Base-by-base conservation (phyloP, 2,113 vertebrate species). In the Bubo bubo region DNA sequence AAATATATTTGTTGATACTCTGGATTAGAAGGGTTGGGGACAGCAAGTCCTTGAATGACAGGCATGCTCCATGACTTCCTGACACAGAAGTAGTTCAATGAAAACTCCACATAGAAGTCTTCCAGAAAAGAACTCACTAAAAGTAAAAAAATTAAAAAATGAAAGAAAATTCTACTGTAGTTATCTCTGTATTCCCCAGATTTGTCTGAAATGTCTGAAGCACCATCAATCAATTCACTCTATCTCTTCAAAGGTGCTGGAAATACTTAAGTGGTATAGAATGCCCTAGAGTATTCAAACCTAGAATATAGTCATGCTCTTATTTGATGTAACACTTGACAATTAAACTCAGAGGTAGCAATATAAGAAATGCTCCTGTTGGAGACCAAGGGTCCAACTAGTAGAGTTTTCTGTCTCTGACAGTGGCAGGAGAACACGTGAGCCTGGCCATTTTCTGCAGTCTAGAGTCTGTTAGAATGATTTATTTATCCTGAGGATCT, bases 401-500 rank as follows among this genome's bases (percentile, higher is more conserved):
- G 28, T n/a, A 26, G 47, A 24, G 6, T 73, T 14, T 80, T 79
- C 39, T 83, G 27, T 64, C 28, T 63, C 66, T 90, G 71, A 23
- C 27, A 77, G 34, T 59, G 37, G 34, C 75, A 55, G 17, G 32
- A 82, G 73, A 64, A 28, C 20, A 14, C 4, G 15, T 0, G 5
- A 76, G 34, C 58, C 43, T 86, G 32, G 52, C 30, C 34, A 49
- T 62, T 73, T 92, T 72, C 43, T 64, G 32, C 63, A 80, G 24
- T 50, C 28, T 62, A 21, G 34, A 90, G 45, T 56, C 62, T 8
- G 6, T 68, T 92, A 37, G 28, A 59, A 45, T 88, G n/a, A 76
- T 92, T 91, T 96, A 94, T 85, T 79, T 84, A 76, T 77, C 43
- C 32, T 55, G n/a, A 88, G 32, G 73, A 89, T 88, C 82, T 96